Evolutionary conservation across 2,888 invertebrate species (phyloP).

Genomic region (Magallana nippona): DNA sequence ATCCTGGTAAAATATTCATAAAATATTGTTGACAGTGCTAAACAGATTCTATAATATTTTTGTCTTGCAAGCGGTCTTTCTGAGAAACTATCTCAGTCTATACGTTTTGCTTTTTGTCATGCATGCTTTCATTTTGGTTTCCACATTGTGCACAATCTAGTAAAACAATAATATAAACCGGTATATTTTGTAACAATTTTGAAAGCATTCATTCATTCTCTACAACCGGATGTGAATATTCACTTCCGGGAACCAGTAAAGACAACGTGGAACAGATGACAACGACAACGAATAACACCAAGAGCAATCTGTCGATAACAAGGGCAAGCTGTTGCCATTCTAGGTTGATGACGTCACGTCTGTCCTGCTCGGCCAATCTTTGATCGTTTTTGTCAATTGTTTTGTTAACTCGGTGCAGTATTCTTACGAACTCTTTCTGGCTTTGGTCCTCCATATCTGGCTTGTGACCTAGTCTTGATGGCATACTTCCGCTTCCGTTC

Average conservation of each 20-base stretch:
- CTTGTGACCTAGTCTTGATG: conserved; percentile 65
- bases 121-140: too few species aligned
- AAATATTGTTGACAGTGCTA: too few species aligned
- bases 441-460: conserved; percentile 75
- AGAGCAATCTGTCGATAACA: conserved; percentile 86
- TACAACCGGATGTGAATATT: conserved; percentile 19
- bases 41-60: too few species aligned
- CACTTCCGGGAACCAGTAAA: conserved; percentile 56
- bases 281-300: conserved; percentile 80
- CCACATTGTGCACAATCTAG: too few species aligned
- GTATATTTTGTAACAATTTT: not conserved
- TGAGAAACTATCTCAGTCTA: too few species aligned
- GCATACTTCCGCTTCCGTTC: conserved; percentile 69
- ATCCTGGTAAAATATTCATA: too few species aligned
- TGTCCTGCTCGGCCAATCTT: conserved; percentile 89
- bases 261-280: conserved; percentile 62
- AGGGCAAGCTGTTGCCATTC: conserved; percentile 89
- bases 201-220: not conserved
- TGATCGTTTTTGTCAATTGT: conserved; percentile 90
- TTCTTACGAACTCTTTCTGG: conserved; percentile 85
- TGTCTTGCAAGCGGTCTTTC: too few species aligned
- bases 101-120: too few species aligned
- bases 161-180: not conserved
- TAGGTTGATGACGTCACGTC: conserved; percentile 88
- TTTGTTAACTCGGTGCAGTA: conserved; percentile 86